Evolutionary conservation across 2,113 vertebrate species (phyloP).

Genomic region (Rhinichthys klamathensis): DNA sequence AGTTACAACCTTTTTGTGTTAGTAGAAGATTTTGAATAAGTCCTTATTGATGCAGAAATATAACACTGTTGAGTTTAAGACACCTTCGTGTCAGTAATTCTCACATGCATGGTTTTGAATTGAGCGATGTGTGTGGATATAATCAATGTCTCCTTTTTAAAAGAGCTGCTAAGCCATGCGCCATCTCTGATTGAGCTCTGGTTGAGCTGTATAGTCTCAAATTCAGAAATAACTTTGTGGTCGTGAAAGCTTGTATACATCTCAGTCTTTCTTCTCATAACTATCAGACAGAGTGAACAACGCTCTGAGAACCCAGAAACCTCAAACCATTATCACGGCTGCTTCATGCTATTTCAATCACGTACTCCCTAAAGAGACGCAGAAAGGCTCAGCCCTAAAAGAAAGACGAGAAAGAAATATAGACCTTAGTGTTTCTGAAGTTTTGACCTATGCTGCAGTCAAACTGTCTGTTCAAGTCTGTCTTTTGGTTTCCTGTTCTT

Average conservation of each 20-base stretch:
- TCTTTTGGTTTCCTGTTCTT: conserved; percentile 73
- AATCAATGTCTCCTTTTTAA: conserved; percentile 10
- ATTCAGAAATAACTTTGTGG: conserved; percentile 36
- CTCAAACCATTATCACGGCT: conserved; percentile 47
- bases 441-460: conserved; percentile 61
- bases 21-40: neutral
- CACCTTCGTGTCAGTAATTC: neutral
- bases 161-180: neutral
- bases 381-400: conserved; percentile 5
- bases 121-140: conserved; percentile 23
- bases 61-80: neutral
- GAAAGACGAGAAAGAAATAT: conserved; percentile 51
- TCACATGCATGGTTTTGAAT: conserved; percentile 61
- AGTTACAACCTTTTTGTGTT: neutral
- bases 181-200: conserved; percentile 6
- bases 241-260: conserved; percentile 12
- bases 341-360: conserved; percentile 69
- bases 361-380: conserved; percentile 56
- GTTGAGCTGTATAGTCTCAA: conserved; percentile 5
- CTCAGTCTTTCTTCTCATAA: conserved; percentile 1
- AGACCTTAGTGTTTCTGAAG: conserved; percentile 21
- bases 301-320: neutral
- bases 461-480: conserved; percentile 59
- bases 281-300: neutral
- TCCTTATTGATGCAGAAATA: neutral